These are phyloP conservation scores for Troides aeacus DNA, from an alignment of 2,888 invertebrate species.

Conservation along the genomic window DNA sequence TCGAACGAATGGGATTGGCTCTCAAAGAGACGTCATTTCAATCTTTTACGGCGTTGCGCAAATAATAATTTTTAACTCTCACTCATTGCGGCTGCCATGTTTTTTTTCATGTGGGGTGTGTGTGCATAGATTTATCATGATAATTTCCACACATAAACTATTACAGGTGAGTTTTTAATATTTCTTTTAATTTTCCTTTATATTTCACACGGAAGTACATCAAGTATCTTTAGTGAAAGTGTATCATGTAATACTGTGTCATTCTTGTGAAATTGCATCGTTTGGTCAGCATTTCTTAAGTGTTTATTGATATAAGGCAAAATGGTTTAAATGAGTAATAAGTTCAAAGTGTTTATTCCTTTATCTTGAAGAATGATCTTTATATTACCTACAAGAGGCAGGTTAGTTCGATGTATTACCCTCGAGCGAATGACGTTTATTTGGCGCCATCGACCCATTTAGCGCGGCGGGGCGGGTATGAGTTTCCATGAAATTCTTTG, in stretches of 20 bases:
- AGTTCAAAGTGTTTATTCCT: too few species aligned
- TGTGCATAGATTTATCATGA: constrained; percentile 72
- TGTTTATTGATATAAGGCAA: constrained; percentile 47
- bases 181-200: constrained; percentile 40
- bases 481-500: constrained; percentile 59
- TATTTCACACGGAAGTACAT: constrained; percentile 58
- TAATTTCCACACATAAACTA: constrained; percentile 70
- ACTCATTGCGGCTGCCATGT: constrained; percentile 84
- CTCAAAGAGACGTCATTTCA: constrained; percentile 64
- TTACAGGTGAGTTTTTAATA: constrained; percentile 66
- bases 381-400: constrained; percentile 31
- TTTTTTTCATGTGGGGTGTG: constrained; percentile 87
- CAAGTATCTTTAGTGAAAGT: constrained; percentile 75
- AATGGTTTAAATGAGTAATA: constrained; percentile 36
- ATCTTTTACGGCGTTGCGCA: constrained; percentile 76
- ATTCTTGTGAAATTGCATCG: constrained; percentile 78
- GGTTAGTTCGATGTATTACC: constrained; percentile 45
- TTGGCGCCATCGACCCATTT: constrained; percentile 79
- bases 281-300: constrained; percentile 50
- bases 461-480: constrained; percentile 67
- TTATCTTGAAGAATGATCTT: background rate
- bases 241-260: constrained; percentile 77
- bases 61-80: constrained; percentile 71
- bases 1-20: constrained; percentile 60
- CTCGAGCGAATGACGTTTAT: constrained; percentile 65